phyloP scores from a whole-genome alignment of 2,888 invertebrate genomes.

The Drosophila paranaensis region DNA sequence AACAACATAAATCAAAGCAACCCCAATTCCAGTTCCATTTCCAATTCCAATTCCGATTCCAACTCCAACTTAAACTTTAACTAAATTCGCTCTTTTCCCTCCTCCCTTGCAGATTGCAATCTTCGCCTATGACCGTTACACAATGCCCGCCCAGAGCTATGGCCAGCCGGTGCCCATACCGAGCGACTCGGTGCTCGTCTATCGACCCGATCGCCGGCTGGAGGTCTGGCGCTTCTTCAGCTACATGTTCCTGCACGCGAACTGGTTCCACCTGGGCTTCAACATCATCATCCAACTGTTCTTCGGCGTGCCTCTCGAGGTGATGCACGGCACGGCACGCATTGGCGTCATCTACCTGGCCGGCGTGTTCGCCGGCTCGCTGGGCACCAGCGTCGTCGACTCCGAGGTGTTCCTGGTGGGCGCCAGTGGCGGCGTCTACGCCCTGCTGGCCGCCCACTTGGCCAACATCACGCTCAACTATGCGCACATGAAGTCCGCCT shows the following conservation, averaged over 20 bases:
- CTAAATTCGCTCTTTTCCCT: constrained; percentile 29
- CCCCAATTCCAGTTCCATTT: constrained; percentile 5
- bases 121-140: constrained; percentile 95
- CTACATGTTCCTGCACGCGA: constrained; percentile 98
- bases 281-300: constrained; percentile 97
- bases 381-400: constrained; percentile 95
- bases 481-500: constrained; percentile 97
- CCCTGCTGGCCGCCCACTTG: constrained; percentile 96
- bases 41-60: background rate
- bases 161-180: constrained; percentile 96
- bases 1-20: constrained; percentile 59
- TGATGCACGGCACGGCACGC: constrained; percentile 97
- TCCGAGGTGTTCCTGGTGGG: constrained; percentile 97
- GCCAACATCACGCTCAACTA: constrained; percentile 98
- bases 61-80: constrained; percentile 10
- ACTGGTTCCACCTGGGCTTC: constrained; percentile 97
- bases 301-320: constrained; percentile 97
- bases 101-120: constrained; percentile 91
- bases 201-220: constrained; percentile 95
- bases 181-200: constrained; percentile 96
- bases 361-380: constrained; percentile 94
- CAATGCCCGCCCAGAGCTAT: constrained; percentile 87
- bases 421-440: constrained; percentile 98
- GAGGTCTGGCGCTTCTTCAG: constrained; percentile 97
- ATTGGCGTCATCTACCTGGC: constrained; percentile 96